These are phyloP conservation scores for Rhynchomys soricoides DNA, from an alignment of 2,113 vertebrate species.

Conservation along the genomic window DNA sequence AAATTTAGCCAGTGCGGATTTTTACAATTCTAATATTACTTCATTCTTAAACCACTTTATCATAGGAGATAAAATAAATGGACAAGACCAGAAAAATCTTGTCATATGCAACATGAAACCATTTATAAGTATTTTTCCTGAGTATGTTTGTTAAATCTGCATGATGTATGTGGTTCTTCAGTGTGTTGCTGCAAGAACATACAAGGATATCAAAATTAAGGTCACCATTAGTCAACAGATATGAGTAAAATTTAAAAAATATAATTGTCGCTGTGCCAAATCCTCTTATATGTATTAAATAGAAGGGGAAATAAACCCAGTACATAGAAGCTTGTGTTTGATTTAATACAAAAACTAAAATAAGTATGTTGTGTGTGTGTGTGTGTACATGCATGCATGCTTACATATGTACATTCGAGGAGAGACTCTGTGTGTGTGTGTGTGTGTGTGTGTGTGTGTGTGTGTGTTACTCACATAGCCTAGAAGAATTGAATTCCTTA, in stretches of 20 bases:
- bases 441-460: not conserved
- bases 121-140: slow-evolving; percentile 43
- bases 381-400: too few relatives aligned
- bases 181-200: not conserved
- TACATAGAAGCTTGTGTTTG: slow-evolving; percentile 18
- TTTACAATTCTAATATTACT: not conserved
- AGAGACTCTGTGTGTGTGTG: too few relatives aligned
- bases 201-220: slow-evolving; percentile 32
- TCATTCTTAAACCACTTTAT: slow-evolving; percentile 16
- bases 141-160: not conserved
- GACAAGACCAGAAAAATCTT: not conserved
- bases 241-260: slow-evolving; percentile 56
- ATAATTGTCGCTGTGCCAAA: slow-evolving; percentile 51
- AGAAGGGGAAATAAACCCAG: not conserved
- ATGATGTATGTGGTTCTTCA: not conserved
- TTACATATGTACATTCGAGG: too few relatives aligned
- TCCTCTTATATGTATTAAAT: not conserved
- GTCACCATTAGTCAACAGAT: slow-evolving; percentile 22
- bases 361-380: not conserved
- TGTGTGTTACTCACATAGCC: not conserved
- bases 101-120: not conserved
- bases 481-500: not conserved
- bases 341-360: not conserved
- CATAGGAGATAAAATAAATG: slow-evolving; percentile 9
- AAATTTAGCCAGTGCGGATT: slow-evolving; percentile 24